Percentiles rank a stretch among this genome's conserved stretches.
Evolutionary conservation across 2,113 vertebrate genomes (phyloP).

Genomic region (Castor canadensis): DNA sequence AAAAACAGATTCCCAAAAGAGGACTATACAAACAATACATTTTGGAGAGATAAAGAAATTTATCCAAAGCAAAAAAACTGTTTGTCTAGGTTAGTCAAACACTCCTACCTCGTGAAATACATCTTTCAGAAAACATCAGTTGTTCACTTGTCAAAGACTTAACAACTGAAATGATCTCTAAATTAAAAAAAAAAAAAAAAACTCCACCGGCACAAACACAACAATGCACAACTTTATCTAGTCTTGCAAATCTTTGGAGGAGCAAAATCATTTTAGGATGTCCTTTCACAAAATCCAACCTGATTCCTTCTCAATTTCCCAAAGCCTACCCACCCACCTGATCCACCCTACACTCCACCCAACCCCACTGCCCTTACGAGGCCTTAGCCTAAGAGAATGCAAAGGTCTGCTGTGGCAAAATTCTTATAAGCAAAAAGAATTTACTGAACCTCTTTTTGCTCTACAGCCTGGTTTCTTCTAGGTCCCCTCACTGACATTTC

Average conservation of each 20-base stretch:
- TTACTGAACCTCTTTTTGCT: not conserved
- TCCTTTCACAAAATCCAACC: not conserved
- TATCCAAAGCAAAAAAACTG: not conserved
- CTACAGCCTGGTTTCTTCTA: not conserved
- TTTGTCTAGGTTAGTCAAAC: conserved; percentile 39
- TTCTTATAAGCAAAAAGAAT: not conserved
- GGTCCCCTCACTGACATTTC: conserved; percentile 43
- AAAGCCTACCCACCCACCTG: not conserved
- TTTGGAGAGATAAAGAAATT: conserved; percentile 64
- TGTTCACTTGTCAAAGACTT: not conserved
- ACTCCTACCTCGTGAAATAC: not conserved
- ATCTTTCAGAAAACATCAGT: conserved; percentile 22
- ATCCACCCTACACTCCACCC: too few relatives aligned
- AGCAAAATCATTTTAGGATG: conserved; percentile 14
- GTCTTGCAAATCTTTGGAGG: conserved; percentile 10
- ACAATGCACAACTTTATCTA: not conserved
- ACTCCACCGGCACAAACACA: not conserved
- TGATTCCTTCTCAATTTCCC: not conserved
- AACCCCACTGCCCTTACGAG: not conserved
- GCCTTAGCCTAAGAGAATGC: not conserved
- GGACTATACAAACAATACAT: conserved; percentile 53
- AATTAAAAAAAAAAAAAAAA: conserved; percentile 28
- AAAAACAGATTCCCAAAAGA: conserved; percentile 51
- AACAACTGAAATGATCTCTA: conserved; percentile 16
- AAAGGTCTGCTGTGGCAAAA: not conserved